Base-by-base conservation (phyloP, 2,113 vertebrate genomes). In the Charadrius vociferus region DNA sequence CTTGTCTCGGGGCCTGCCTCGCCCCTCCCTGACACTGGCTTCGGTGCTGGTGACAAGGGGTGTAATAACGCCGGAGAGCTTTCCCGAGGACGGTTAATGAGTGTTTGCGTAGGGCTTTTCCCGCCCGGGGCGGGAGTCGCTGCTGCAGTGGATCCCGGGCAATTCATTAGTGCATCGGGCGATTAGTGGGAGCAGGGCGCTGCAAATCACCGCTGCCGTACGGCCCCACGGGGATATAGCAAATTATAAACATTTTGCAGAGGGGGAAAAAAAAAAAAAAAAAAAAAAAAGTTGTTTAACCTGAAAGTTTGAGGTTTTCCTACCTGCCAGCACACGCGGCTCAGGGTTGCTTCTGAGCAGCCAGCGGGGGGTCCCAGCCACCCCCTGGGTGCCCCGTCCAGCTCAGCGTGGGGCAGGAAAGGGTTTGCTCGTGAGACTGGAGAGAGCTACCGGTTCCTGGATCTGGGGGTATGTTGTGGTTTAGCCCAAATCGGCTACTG, bases 151-250 rank as follows among this genome's bases (percentile, higher is more conserved):
- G 6, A 49, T 71, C 29, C 30, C 2, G 7, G 30, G 53, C 3
- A 4, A 9, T 50, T 55, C 27, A 5, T 37, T 8, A 7, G 58
- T 0, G 41, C 56, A n/a, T 3, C 2, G 24, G 94, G 66, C 1
- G 37, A 36, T 43, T 3, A 5, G 67, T 32, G 79, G 14, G 26
- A 53, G 39, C 89, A 24, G 79, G 59, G 55, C 3, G 22, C 86
- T 52, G 86, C 13, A 3, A 26, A 26, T 37, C 1, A 4, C 68
- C 2, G 5, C 67, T 4, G 7, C n/a, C 8, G 4, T 6, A 39
- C 1, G 14, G 79, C 50, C 45, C 65, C 18, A 2, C 2, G 2
- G 79, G 72, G 43, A 5, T 0, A 6, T 2, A 49, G 49, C 36
- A 52, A 13, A 49, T 0, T 12, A 67, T 29, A 24, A 68, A 59